Conservation (phyloP, 2,797 vertebrate genomes). For the Xenops minutus region DNA sequence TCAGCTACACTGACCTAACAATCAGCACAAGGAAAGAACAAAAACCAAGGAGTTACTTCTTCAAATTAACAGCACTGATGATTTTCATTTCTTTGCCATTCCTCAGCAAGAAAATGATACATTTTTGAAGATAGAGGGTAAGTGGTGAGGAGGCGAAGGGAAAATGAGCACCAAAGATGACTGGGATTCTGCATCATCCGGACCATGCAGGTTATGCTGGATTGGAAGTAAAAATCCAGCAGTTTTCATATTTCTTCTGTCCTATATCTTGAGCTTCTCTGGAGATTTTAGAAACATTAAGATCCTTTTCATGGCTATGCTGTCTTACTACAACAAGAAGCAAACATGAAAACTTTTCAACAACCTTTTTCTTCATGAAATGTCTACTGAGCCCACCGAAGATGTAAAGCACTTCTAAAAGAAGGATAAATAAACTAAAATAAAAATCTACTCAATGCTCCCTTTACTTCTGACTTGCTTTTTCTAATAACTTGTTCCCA, state of each 20-base stretch:
- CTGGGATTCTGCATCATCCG: neutral
- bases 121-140: neutral
- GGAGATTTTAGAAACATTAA: neutral
- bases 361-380: neutral
- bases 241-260: neutral
- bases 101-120: neutral
- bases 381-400: neutral
- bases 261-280: neutral
- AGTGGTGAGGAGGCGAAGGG: neutral
- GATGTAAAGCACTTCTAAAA: neutral
- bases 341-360: neutral
- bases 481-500: neutral
- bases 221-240: neutral
- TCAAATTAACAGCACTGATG: neutral
- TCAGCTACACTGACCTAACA: neutral
- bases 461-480: neutral
- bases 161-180: neutral
- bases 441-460: neutral
- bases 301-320: neutral
- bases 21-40: neutral
- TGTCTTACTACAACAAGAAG: neutral
- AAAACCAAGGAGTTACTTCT: neutral
- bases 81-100: neutral
- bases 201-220: neutral
- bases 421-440: neutral